Conservation (phyloP, 2,888 invertebrate species). For the Eilema sororculum region DNA sequence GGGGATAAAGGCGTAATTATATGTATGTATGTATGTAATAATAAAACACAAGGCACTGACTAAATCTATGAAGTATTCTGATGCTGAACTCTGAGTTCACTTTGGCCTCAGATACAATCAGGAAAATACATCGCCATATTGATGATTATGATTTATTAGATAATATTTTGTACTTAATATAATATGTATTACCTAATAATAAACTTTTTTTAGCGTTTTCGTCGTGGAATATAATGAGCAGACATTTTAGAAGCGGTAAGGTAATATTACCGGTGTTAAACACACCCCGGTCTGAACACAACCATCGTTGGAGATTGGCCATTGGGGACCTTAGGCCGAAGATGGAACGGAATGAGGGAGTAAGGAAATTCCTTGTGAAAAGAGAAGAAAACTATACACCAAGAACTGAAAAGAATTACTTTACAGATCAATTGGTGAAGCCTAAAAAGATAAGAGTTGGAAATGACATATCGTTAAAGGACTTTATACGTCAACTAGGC, state of each 20-base stretch:
- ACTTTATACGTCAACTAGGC: constrained; percentile 2
- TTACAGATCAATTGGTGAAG: not conserved
- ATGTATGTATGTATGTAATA: too few relatives aligned
- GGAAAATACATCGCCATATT: too few relatives aligned
- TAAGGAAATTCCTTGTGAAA: not conserved
- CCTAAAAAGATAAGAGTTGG: not conserved
- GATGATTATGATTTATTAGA: too few relatives aligned
- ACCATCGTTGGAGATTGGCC: constrained; percentile 1
- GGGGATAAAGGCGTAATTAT: too few relatives aligned
- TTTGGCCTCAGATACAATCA: too few relatives aligned
- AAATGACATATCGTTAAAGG: not conserved
- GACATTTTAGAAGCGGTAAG: not conserved
- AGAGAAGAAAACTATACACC: not conserved
- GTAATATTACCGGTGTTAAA: constrained; percentile 18
- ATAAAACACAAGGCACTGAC: too few relatives aligned
- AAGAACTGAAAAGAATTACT: not conserved
- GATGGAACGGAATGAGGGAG: not conserved
- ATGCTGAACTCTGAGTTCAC: too few relatives aligned
- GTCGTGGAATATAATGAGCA: not conserved
- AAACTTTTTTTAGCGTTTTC: constrained; percentile 11
- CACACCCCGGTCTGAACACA: not conserved
- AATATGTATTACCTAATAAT: not conserved
- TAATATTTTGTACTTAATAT: too few relatives aligned
- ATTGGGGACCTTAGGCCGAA: not conserved
- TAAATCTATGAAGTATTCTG: too few relatives aligned